phyloP scores from a whole-genome alignment of 2,113 vertebrate species.

The Hydrochoerus hydrochaeris region DNA sequence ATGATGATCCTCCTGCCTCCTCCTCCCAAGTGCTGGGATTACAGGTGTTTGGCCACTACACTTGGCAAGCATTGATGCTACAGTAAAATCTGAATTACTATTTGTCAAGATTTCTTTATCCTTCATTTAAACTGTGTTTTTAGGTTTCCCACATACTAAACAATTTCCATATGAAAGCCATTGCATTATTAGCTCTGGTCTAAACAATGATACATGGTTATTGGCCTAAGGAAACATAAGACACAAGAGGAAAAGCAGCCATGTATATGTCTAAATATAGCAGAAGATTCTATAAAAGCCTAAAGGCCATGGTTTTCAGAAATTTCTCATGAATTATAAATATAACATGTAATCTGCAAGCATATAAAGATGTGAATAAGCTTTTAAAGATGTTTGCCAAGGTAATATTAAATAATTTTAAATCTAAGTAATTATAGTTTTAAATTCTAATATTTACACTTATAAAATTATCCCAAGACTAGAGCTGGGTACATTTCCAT shows the following conservation, averaged over 20 bases:
- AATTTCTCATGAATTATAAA: neutral
- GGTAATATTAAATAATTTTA: neutral
- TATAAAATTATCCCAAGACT: neutral
- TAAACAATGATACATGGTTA: neutral
- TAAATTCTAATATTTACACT: neutral
- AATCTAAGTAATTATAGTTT: neutral
- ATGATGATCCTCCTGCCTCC: too few species aligned
- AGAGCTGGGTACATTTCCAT: neutral
- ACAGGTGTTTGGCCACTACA: too few species aligned
- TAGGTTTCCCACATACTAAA: neutral
- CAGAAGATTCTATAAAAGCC: neutral
- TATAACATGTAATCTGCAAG: neutral
- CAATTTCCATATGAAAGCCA: neutral
- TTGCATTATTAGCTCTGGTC: neutral
- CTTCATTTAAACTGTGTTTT: neutral
- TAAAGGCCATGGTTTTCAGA: neutral
- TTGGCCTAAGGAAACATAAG: neutral
- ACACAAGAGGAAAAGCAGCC: neutral
- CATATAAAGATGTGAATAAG: neutral
- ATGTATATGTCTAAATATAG: neutral
- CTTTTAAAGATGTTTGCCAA: neutral
- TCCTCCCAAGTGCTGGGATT: too few species aligned
- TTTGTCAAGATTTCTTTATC: neutral
- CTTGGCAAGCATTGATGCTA: neutral
- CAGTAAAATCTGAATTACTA: neutral